phyloP scores from a whole-genome alignment of 2,888 invertebrate species.

The Lumbricus terrestris region DNA sequence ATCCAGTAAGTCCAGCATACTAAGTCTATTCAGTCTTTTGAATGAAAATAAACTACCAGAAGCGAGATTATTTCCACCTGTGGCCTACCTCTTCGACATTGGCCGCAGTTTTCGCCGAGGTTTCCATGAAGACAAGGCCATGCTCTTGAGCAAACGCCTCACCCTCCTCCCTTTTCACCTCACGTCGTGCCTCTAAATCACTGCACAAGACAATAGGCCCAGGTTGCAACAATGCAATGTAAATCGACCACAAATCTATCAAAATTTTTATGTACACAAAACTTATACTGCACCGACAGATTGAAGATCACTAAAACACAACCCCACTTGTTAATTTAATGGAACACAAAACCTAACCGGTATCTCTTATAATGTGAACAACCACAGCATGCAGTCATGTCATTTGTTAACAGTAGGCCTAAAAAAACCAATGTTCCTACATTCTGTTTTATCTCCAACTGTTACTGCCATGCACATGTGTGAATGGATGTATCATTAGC shows the following conservation, averaged over 20 bases:
- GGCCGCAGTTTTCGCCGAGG: slow-evolving; percentile 97
- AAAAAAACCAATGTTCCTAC: background rate
- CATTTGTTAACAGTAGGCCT: background rate
- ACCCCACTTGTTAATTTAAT: background rate
- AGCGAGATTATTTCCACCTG: background rate
- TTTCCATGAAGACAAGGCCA: slow-evolving; percentile 99
- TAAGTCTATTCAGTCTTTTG: background rate
- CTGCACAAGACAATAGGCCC: slow-evolving; percentile 62
- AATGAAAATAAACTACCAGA: background rate
- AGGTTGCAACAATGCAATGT: background rate
- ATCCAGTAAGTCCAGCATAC: background rate
- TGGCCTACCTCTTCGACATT: slow-evolving; percentile 91
- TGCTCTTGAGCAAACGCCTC: slow-evolving; percentile 99
- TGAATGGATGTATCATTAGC: no score
- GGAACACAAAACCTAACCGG: background rate
- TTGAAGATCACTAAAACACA: background rate
- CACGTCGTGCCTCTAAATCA: slow-evolving; percentile 94
- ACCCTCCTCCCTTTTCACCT: slow-evolving; percentile 98
- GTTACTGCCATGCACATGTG: background rate
- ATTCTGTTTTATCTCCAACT: background rate
- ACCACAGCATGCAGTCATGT: background rate
- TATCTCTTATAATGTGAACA: background rate
- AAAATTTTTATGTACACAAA: background rate
- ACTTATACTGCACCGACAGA: background rate
- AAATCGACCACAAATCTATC: background rate